Percentiles rank a stretch among this genome's conserved stretches.
These are phyloP conservation scores for Mungos mungo DNA, from an alignment of 2,113 vertebrate genomes.

Conservation along the genomic window DNA sequence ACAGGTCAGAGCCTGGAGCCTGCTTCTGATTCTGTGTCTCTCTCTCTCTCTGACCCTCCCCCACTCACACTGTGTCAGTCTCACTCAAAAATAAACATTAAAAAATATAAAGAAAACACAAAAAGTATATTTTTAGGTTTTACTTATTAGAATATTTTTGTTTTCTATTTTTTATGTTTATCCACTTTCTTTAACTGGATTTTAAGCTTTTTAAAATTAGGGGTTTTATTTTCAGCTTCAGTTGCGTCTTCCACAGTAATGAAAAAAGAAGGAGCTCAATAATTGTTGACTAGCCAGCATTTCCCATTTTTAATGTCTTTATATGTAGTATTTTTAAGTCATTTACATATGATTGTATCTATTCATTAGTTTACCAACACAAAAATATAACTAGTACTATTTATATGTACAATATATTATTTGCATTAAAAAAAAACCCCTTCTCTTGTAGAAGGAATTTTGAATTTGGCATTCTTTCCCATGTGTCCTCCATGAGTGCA, in stretches of 20 bases:
- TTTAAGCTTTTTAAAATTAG: constrained; percentile 11
- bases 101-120: neutral
- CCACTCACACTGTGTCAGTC: no score
- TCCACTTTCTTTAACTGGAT: neutral
- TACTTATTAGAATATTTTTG: neutral
- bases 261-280: neutral
- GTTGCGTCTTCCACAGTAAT: neutral
- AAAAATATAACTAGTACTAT: neutral
- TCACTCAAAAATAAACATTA: no score
- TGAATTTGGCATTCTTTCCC: neutral
- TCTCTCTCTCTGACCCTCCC: no score
- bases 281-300: neutral
- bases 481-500: neutral
- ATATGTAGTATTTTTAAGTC: neutral
- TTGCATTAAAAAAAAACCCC: neutral
- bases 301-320: neutral
- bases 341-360: neutral
- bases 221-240: neutral
- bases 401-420: neutral
- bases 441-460: neutral
- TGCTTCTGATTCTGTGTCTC: no score
- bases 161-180: neutral
- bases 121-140: neutral
- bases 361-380: neutral
- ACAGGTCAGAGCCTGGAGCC: no score